A percentile compares a stretch with the other conserved stretches of the same genome.
phyloP scores from a whole-genome alignment of 2,113 vertebrate genomes.

The Melanerpes aurifrons region DNA sequence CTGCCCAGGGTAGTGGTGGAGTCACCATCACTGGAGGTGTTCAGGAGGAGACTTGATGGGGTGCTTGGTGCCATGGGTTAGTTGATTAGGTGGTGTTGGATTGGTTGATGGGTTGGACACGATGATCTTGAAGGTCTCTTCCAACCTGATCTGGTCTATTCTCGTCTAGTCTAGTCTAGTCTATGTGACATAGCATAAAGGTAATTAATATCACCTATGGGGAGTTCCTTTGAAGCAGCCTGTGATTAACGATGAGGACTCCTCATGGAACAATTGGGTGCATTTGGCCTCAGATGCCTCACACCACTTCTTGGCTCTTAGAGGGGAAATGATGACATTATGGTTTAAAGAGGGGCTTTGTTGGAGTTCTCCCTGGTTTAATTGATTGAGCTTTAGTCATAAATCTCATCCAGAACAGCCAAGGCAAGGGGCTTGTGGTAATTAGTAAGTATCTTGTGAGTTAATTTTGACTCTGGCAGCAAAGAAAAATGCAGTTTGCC shows the following conservation, averaged over 20 bases:
- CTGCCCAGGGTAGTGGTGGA: too few species aligned
- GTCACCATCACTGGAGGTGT: too few species aligned
- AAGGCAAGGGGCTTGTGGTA: slow-evolving; percentile 27
- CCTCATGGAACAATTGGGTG: slow-evolving; percentile 56
- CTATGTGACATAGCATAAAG: neutral
- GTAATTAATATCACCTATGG: slow-evolving; percentile 62
- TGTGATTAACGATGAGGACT: slow-evolving; percentile 68
- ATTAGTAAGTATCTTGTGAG: slow-evolving; percentile 32
- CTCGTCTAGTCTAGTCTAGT: too few species aligned
- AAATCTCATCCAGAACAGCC: slow-evolving; percentile 30
- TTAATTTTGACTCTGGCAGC: slow-evolving; percentile 27
- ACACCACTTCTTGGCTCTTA: neutral
- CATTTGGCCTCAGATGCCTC: slow-evolving; percentile 63
- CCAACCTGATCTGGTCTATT: too few species aligned
- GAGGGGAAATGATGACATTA: slow-evolving; percentile 25
- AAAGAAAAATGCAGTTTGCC: slow-evolving; percentile 14
- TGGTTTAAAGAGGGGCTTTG: slow-evolving; percentile 30
- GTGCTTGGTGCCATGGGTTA: too few species aligned
- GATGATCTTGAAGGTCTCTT: too few species aligned
- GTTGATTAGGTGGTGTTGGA: too few species aligned
- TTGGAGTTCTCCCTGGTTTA: slow-evolving; percentile 67
- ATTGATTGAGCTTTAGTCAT: slow-evolving; percentile 62
- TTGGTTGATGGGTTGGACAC: too few species aligned
- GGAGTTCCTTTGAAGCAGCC: slow-evolving; percentile 53
- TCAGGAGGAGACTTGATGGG: too few species aligned